Percentiles rank a stretch among this genome's conserved stretches.
These are phyloP conservation scores for Colossoma macropomum DNA, from an alignment of 2,113 vertebrate genomes.

Conservation along the genomic window DNA sequence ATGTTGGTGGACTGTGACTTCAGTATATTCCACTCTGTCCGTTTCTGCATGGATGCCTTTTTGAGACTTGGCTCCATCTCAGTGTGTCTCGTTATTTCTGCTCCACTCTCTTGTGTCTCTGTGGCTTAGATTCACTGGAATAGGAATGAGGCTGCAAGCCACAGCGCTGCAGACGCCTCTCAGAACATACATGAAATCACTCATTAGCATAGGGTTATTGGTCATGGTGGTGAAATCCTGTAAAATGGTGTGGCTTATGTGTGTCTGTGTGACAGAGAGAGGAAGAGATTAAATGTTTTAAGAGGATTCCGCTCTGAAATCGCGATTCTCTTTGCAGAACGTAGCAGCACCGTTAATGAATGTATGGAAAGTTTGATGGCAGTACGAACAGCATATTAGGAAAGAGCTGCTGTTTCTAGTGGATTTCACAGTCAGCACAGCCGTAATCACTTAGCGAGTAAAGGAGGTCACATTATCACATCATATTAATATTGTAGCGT, in stretches of 20 bases:
- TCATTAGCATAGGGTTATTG: slow-evolving; percentile 33
- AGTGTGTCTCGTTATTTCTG: slow-evolving; percentile 36
- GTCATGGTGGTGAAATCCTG: slow-evolving; percentile 23
- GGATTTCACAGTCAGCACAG: not conserved
- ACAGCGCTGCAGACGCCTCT: not conserved
- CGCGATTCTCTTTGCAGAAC: not conserved
- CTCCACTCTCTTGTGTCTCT: slow-evolving; percentile 30
- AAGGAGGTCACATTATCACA: too few relatives aligned
- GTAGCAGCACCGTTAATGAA: not conserved
- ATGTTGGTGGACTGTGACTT: not conserved
- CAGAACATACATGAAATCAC: slow-evolving; percentile 25
- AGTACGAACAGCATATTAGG: not conserved
- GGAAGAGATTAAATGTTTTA: not conserved
- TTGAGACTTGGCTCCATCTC: slow-evolving; percentile 17
- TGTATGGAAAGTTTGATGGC: not conserved
- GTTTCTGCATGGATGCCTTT: slow-evolving; percentile 32
- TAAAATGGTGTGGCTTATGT: slow-evolving; percentile 23
- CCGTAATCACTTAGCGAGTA: not conserved
- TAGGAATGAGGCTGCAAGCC: slow-evolving; percentile 21
- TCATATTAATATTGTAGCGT: too few relatives aligned
- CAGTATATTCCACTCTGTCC: not conserved
- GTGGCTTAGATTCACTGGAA: slow-evolving; percentile 32
- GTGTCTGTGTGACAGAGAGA: slow-evolving; percentile 10
- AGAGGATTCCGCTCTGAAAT: not conserved
- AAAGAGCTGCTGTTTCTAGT: not conserved